These are phyloP conservation scores for Corythornis cristatus DNA, from an alignment of 2,113 vertebrate genomes.

Conservation along the genomic window DNA sequence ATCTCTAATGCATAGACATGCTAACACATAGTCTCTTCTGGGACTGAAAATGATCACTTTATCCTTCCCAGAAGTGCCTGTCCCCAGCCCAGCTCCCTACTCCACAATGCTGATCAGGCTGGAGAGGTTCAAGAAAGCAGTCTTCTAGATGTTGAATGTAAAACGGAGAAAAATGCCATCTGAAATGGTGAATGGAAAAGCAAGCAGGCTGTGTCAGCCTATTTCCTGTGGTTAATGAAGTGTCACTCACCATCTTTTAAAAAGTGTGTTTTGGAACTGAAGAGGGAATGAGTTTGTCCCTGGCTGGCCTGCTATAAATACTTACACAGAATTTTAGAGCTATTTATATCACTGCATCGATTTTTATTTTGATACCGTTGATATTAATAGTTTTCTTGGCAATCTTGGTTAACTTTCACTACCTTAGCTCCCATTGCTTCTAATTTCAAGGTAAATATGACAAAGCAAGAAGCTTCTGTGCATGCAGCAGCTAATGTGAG, in stretches of 20 bases:
- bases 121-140: background rate
- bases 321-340: background rate
- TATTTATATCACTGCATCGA: background rate
- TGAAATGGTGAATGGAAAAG: constrained; percentile 2
- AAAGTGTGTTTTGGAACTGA: constrained; percentile 1
- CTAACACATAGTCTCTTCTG: background rate
- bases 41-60: background rate
- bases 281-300: constrained; percentile 20
- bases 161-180: background rate
- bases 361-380: background rate
- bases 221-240: constrained; percentile 17
- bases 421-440: background rate
- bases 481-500: background rate
- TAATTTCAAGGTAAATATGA: background rate
- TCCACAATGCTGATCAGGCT: background rate
- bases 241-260: constrained; percentile 19
- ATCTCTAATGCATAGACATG: background rate
- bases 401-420: background rate
- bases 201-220: constrained; percentile 1
- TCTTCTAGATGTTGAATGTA: background rate
- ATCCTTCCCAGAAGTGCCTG: background rate
- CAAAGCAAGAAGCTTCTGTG: background rate
- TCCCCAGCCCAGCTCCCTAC: fast-evolving
- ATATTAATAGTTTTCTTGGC: background rate
- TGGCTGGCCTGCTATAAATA: background rate